These are phyloP conservation scores for Antennarius maculatus DNA, from an alignment of 2,797 vertebrate genomes.

Conservation along the genomic window DNA sequence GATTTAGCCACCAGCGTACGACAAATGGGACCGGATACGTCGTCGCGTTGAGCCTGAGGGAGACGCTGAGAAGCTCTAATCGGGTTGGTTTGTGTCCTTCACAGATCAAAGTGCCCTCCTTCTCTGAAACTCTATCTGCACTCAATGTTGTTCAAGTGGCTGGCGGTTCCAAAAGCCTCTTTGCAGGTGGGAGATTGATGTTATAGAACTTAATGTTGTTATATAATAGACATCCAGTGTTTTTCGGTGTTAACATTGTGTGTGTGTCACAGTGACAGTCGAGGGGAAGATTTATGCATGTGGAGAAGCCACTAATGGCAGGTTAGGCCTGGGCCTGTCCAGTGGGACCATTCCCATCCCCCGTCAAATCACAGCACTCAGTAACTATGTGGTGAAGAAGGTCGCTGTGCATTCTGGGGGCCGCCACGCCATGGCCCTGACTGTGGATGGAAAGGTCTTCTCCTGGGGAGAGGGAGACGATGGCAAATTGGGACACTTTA, in stretches of 20 bases:
- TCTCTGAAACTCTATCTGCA: conserved; percentile 96
- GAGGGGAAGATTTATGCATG: conserved; percentile 98
- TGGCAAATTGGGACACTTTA: conserved; percentile 98
- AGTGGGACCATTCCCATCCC: conserved; percentile 97
- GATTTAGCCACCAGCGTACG: neutral
- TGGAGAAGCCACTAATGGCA: conserved; percentile 97
- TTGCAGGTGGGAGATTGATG: conserved; percentile 86
- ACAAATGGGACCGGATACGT: neutral
- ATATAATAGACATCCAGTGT: too few relatives aligned
- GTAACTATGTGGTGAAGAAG: conserved; percentile 98
- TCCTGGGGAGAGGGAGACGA: conserved; percentile 99
- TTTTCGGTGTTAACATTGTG: neutral
- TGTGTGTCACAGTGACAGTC: conserved; percentile 86
- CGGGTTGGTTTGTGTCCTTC: conserved; percentile 12
- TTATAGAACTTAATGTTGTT: neutral
- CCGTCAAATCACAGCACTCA: conserved; percentile 94
- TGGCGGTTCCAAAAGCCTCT: conserved; percentile 98
- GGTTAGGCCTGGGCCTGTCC: conserved; percentile 92
- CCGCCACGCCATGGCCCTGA: conserved; percentile 95
- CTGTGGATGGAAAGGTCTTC: conserved; percentile 97
- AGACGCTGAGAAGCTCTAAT: neutral
- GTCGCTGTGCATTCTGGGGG: conserved; percentile 98
- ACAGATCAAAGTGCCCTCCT: conserved; percentile 98
- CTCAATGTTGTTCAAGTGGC: conserved; percentile 98
- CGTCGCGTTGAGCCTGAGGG: neutral